Conservation (phyloP, 2,797 vertebrate genomes). For the Cyprinodon diabolis region DNA sequence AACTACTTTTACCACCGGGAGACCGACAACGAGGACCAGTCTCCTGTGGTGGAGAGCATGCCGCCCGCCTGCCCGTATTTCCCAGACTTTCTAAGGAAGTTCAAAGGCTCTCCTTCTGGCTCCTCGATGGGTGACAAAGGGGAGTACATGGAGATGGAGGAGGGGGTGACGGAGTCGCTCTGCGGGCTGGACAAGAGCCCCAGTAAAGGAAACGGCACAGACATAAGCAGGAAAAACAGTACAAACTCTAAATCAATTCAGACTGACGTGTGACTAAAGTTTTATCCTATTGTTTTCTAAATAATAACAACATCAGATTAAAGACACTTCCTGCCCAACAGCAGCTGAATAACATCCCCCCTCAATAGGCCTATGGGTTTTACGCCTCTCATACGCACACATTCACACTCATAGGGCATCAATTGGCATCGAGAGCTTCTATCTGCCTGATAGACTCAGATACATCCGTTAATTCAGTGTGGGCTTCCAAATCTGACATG, state of each 20-base stretch:
- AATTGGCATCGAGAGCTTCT: conserved; percentile 35
- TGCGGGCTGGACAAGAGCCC: conserved; percentile 93
- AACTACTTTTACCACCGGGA: conserved; percentile 99
- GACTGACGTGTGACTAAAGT: conserved; percentile 93
- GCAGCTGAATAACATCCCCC: conserved; percentile 59
- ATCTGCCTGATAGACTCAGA: conserved; percentile 18
- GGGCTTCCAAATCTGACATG: conserved; percentile 57
- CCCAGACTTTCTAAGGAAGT: conserved; percentile 92
- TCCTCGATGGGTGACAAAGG: conserved; percentile 96
- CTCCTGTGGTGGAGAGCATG: conserved; percentile 86
- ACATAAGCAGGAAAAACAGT: conserved; percentile 94
- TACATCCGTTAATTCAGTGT: conserved; percentile 23
- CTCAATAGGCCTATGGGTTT: conserved; percentile 26
- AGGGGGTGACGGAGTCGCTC: conserved; percentile 96
- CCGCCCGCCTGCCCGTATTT: conserved; percentile 87
- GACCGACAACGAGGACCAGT: conserved; percentile 95
- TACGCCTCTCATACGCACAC: conserved; percentile 39
- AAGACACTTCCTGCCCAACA: conserved; percentile 57
- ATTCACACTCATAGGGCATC: conserved; percentile 7
- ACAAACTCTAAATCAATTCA: conserved; percentile 93
- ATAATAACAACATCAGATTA: conserved; percentile 58
- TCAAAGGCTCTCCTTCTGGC: conserved; percentile 88
- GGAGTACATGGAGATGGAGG: conserved; percentile 99
- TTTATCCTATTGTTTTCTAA: conserved; percentile 22
- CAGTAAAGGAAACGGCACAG: conserved; percentile 92